Evolutionary conservation across 2,113 vertebrate species (phyloP).

Genomic region (Tachuris rubrigastra): DNA sequence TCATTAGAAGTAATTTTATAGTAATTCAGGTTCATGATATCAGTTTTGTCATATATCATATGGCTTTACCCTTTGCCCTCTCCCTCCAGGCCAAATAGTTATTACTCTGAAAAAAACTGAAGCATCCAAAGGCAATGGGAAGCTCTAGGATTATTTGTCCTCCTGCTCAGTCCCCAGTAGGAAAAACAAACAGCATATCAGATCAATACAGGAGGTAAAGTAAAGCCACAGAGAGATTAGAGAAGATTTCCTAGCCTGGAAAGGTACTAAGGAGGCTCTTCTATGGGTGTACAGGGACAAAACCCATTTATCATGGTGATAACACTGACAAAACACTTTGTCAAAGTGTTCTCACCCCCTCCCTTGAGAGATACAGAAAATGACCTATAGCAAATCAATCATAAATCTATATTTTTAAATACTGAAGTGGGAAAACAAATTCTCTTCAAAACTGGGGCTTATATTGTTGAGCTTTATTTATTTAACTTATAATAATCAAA

Average conservation of each 20-base stretch:
- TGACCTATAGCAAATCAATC: slow-evolving; percentile 22
- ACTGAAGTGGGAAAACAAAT: slow-evolving; percentile 31
- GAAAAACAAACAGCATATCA: background rate
- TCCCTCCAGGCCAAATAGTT: slow-evolving; percentile 26
- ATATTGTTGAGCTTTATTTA: slow-evolving; percentile 78
- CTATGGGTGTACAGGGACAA: background rate
- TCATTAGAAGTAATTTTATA: slow-evolving; percentile 20
- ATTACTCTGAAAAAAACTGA: slow-evolving; percentile 1
- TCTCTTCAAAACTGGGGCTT: slow-evolving; percentile 39
- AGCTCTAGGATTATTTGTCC: slow-evolving; percentile 32
- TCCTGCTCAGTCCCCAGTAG: slow-evolving; percentile 23
- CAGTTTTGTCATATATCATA: slow-evolving; percentile 33
- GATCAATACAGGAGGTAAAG: background rate
- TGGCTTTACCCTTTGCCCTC: slow-evolving; percentile 18
- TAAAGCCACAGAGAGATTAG: slow-evolving; percentile 23
- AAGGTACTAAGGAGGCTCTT: slow-evolving; percentile 16
- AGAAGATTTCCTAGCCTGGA: background rate
- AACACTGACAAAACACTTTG: slow-evolving; percentile 4
- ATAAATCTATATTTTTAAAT: slow-evolving; percentile 71
- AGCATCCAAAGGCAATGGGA: slow-evolving; percentile 17
- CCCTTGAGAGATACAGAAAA: background rate
- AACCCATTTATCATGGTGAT: background rate
- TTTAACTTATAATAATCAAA: slow-evolving; percentile 73
- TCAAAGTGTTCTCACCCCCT: background rate
- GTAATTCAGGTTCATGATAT: slow-evolving; percentile 26